phyloP scores from a whole-genome alignment of 1,140 invertebrate genomes.

The Cotesia vestalis region DNA sequence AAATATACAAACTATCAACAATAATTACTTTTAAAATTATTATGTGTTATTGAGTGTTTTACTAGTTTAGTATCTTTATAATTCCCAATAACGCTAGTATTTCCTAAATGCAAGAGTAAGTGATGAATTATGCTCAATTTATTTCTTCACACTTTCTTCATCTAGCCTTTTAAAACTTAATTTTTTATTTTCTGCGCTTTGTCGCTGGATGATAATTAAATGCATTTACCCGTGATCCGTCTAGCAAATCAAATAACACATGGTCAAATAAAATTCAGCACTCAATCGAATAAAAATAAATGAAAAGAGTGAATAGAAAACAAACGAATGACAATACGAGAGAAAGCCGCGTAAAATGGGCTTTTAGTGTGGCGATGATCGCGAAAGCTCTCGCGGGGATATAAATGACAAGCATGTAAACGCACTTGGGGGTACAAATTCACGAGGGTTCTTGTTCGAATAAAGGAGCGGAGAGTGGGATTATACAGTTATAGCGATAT shows the following conservation, averaged over 20 bases:
- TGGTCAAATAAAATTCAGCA: constrained; percentile 30
- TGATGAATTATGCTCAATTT: background rate
- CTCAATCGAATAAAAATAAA: constrained; percentile 30
- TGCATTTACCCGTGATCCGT: background rate
- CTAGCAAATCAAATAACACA: background rate
- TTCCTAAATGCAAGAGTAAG: too few species aligned
- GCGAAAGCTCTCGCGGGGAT: constrained; percentile 35
- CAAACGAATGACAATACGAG: background rate
- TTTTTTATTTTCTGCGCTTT: constrained; percentile 23
- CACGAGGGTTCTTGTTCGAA: constrained; percentile 7
- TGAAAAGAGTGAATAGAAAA: background rate
- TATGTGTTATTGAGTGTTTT: too few species aligned
- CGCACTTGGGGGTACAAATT: constrained; percentile 28
- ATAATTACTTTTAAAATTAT: too few species aligned
- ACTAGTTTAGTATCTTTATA: background rate
- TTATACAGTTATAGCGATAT: background rate
- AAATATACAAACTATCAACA: too few species aligned
- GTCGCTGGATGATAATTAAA: constrained; percentile 1
- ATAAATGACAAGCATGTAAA: constrained; percentile 39
- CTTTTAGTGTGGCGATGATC: constrained; percentile 33
- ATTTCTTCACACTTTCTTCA: background rate
- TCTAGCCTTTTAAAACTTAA: background rate
- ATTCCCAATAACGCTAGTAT: background rate
- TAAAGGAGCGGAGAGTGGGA: background rate
- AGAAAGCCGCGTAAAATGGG: constrained; percentile 29